Evolutionary conservation across 2,113 vertebrate species (phyloP).

Genomic region (Petrocephalus microphthalmus): DNA sequence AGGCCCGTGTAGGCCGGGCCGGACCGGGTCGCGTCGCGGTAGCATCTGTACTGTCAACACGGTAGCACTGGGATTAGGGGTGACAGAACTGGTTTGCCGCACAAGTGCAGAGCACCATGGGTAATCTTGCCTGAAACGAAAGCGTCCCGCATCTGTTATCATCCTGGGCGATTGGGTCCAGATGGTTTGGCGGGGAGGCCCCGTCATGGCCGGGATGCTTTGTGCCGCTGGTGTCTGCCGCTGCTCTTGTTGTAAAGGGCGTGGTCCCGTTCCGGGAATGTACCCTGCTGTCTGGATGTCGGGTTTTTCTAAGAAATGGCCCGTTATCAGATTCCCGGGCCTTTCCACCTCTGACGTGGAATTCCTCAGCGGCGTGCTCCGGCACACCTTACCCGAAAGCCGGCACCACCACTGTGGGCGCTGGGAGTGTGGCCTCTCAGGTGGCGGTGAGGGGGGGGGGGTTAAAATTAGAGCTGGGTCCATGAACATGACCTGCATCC

Average conservation of each 20-base stretch:
- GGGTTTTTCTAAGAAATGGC: background rate
- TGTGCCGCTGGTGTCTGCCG: background rate
- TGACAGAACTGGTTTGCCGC: background rate
- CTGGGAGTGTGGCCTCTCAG: background rate
- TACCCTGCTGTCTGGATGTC: background rate
- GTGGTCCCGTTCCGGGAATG: background rate
- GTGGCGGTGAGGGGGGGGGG: background rate
- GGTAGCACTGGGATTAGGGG: background rate
- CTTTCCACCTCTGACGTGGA: background rate
- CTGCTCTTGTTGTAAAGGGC: background rate
- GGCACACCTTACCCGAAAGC: background rate
- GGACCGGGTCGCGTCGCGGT: background rate
- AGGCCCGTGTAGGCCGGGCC: background rate
- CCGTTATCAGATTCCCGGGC: background rate
- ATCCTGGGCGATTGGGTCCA: background rate
- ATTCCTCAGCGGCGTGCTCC: background rate
- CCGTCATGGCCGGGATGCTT: background rate
- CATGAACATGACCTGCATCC: background rate
- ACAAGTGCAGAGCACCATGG: background rate
- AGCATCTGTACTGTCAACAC: background rate
- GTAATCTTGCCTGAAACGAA: background rate
- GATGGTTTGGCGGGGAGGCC: background rate
- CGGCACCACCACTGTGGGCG: background rate
- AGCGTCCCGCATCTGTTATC: background rate
- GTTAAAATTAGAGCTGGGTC: background rate